Evolutionary conservation across 2,888 invertebrate genomes (phyloP), one percentile per base, ranked within the genome.

Genomic region (Stenotaenia linearis): DNA sequence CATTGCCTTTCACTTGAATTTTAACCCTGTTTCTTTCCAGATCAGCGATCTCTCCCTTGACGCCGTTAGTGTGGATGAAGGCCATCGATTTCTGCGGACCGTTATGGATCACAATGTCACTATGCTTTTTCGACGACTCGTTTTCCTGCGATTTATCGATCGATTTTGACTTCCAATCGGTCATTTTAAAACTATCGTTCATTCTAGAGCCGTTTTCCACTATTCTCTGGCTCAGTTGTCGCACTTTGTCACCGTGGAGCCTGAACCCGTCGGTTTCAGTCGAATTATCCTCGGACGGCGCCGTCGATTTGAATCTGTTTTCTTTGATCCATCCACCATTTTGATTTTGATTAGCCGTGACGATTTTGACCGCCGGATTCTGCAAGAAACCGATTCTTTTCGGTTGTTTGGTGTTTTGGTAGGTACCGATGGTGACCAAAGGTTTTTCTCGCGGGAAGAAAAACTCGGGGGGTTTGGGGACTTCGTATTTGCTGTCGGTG

Each of bases 381-480:
- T 74, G 28, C 23, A 74, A 18, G 50, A 78, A 78, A 4, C 45
- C 78, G 4, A 78, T 45, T 40, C 15, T 40, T 15, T 23, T 78
- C 21, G 78, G 78, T 32, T 37, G 30, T 32, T 18, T 30, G 0
- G 32, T 18, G 28, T 25, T n/a, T 18, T 25, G 45, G 28, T 78
- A 78, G 15, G 78, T 78, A 0, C 78, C 78, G 15, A 78, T 78
- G 12, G 78, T 78, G 23, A 78, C 78, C 32, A 78, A 25, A 1
- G 78, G 78, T 23, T 50, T 50, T 50, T 23, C 4, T n/a, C 78
- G 12, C 15, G 50, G 40, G 18, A 50, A 50, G 25, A 45, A 45
- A 28, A 78, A 45, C 12, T 25, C 50, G 25, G 40, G 40, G 23
- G 78, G 78, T 45, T 50, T 40, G 1, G 78, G 78, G 5, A 78